A percentile compares a stretch with the other conserved stretches of the same genome.
Evolutionary conservation across 1,140 invertebrate species (phyloP).

Genomic region (Bathynomus jamesi): DNA sequence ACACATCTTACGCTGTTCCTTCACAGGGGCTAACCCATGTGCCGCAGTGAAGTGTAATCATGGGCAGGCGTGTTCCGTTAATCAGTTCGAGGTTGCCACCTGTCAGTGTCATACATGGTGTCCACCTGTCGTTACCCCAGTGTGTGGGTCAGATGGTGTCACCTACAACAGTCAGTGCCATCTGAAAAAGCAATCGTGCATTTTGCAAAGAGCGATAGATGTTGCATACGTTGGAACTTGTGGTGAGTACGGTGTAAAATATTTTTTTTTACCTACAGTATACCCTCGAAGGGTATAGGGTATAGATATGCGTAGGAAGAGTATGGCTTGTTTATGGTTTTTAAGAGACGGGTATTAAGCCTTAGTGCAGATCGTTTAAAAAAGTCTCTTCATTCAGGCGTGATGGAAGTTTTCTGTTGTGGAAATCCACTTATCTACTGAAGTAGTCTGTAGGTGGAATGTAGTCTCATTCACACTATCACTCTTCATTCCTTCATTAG

Average conservation of each 20-base stretch:
- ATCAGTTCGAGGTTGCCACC: conserved; percentile 68
- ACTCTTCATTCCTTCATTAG: too few species aligned
- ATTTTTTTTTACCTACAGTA: neutral
- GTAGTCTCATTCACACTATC: too few species aligned
- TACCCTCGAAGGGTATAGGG: too few species aligned
- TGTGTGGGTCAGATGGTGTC: conserved; percentile 55
- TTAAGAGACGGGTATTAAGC: too few species aligned
- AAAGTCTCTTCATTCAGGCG: too few species aligned
- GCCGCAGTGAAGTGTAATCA: conserved; percentile 59
- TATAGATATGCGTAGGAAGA: too few species aligned
- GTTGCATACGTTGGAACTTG: conserved; percentile 68
- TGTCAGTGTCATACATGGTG: conserved; percentile 67
- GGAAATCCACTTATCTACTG: too few species aligned
- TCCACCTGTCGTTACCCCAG: conserved; percentile 64
- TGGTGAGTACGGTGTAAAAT: conserved; percentile 49
- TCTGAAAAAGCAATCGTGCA: conserved; percentile 59
- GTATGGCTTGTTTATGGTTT: too few species aligned
- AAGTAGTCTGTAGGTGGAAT: too few species aligned
- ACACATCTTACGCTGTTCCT: too few species aligned
- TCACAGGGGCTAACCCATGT: conserved; percentile 70
- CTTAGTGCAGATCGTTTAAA: too few species aligned
- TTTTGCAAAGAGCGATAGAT: conserved; percentile 55
- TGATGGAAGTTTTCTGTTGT: too few species aligned
- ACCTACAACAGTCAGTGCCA: conserved; percentile 63
- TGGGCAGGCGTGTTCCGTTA: conserved; percentile 71